Conservation (phyloP, 2,797 vertebrate genomes). For the Sebastes trivittatus region DNA sequence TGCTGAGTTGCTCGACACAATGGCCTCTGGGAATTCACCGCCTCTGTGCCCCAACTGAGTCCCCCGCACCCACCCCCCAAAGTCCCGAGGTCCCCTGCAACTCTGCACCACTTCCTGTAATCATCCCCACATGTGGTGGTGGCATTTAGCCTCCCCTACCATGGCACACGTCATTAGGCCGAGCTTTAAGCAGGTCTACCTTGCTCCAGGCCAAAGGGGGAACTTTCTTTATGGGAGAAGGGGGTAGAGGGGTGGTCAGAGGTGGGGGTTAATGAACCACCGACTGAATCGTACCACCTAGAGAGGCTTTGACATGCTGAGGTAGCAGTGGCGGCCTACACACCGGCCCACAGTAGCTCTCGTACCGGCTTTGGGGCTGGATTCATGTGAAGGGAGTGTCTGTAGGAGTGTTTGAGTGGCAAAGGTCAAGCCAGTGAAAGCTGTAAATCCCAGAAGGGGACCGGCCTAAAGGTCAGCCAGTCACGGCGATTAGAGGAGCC, state of each 20-base stretch:
- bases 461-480: conserved; percentile 78
- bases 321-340: conserved; percentile 64
- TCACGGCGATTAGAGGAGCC: conserved; percentile 76
- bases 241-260: conserved; percentile 53
- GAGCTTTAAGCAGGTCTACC: conserved; percentile 78
- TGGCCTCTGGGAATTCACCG: conserved; percentile 75
- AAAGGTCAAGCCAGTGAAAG: conserved; percentile 81
- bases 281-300: conserved; percentile 77
- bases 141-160: conserved; percentile 74
- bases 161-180: conserved; percentile 84
- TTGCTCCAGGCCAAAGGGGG: conserved; percentile 76
- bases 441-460: conserved; percentile 81
- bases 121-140: conserved; percentile 85
- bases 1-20: conserved; percentile 73
- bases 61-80: conserved; percentile 48
- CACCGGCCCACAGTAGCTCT: conserved; percentile 37
- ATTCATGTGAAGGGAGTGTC: conserved; percentile 74
- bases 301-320: conserved; percentile 79
- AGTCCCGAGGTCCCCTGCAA: conserved; percentile 71
- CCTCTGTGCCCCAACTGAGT: conserved; percentile 65
- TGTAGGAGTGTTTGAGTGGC: conserved; percentile 70
- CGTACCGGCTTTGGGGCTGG: conserved; percentile 41
- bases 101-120: conserved; percentile 82
- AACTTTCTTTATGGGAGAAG: conserved; percentile 70
- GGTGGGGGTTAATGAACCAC: conserved; percentile 75